Conservation (phyloP, 2,113 vertebrate species). For the Rhinopomastus cyanomelas region DNA sequence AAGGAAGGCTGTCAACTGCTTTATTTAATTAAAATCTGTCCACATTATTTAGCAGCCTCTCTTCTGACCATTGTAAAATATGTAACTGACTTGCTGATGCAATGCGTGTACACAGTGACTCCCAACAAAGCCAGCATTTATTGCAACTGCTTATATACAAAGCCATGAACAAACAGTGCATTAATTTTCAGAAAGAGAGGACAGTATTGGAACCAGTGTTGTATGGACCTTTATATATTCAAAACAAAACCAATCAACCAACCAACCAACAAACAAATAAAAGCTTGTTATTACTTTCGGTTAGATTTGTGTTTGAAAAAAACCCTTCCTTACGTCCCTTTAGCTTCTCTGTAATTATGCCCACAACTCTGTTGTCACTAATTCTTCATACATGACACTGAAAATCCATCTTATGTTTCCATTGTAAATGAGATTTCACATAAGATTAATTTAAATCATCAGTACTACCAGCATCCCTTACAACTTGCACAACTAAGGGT, state of each 20-base stretch:
- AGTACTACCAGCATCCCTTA: background rate
- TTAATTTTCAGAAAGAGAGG: background rate
- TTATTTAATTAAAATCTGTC: background rate
- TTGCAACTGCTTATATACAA: background rate
- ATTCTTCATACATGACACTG: background rate
- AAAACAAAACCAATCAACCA: no score
- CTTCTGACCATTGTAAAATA: background rate
- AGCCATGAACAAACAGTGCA: background rate
- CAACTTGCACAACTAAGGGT: background rate
- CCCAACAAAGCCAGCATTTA: slow-evolving; percentile 6
- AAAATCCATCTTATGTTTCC: background rate
- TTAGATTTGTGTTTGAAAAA: background rate
- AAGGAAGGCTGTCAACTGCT: background rate
- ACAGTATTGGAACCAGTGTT: background rate
- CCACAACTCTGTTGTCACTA: background rate
- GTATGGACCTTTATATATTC: background rate
- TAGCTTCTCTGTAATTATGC: background rate
- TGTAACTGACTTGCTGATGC: slow-evolving; percentile 16
- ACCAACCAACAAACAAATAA: no score
- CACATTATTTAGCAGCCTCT: background rate
- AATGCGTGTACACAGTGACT: background rate
- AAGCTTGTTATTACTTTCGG: background rate
- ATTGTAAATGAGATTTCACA: background rate
- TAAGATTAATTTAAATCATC: background rate
- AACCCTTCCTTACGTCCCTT: background rate